Evolutionary conservation across 2,797 vertebrate species (phyloP).

Genomic region (Acanthis flammea): DNA sequence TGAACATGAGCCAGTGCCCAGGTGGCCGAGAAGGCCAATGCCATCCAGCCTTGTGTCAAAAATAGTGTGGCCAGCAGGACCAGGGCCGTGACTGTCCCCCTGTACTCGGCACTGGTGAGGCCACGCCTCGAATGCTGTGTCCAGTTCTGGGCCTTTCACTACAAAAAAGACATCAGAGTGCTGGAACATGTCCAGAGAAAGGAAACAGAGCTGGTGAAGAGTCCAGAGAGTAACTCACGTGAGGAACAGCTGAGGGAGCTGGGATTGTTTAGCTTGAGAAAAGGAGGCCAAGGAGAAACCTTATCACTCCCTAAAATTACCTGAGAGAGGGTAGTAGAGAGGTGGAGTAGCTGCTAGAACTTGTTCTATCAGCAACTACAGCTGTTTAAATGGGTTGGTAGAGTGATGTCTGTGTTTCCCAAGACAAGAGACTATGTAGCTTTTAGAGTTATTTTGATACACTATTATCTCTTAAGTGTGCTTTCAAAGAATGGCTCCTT

Average conservation of each 20-base stretch:
- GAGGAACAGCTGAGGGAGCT: not conserved
- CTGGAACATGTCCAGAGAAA: not conserved
- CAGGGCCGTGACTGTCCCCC: not conserved
- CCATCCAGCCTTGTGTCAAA: not conserved
- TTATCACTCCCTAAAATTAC: not conserved
- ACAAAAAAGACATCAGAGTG: not conserved
- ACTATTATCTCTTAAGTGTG: not conserved
- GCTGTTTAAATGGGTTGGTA: not conserved
- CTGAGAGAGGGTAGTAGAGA: not conserved
- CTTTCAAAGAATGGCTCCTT: not conserved
- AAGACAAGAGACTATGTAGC: not conserved
- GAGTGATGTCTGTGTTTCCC: not conserved
- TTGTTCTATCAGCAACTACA: rapidly evolving
- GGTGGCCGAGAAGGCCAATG: not conserved
- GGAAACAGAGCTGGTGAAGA: not conserved
- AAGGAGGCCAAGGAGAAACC: not conserved
- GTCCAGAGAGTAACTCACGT: not conserved
- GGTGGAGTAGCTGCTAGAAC: not conserved
- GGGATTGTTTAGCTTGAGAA: not conserved
- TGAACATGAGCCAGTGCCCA: not conserved
- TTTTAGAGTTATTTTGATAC: not conserved
- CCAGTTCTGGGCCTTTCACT: not conserved
- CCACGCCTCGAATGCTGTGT: rapidly evolving
- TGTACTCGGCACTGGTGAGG: not conserved
- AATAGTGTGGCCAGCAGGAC: not conserved